Conservation (phyloP, 2,113 vertebrate genomes). For the Himantopus leucocephalus region DNA sequence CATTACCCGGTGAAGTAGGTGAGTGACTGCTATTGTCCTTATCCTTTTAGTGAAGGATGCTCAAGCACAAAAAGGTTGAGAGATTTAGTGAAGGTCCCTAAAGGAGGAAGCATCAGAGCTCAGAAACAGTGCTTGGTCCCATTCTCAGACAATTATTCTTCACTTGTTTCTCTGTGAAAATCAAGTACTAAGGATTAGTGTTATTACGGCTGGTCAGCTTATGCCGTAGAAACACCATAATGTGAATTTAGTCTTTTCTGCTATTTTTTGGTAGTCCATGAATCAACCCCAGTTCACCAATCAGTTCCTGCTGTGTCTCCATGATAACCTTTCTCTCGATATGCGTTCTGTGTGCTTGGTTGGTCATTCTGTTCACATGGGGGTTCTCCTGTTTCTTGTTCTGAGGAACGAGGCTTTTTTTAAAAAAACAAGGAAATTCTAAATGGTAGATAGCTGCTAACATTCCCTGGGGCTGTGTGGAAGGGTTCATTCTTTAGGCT, state of each 20-base stretch:
- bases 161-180: constrained; percentile 15
- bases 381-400: neutral
- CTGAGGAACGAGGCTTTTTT: neutral
- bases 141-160: neutral
- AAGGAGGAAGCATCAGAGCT: neutral
- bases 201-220: neutral
- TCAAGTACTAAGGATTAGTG: neutral
- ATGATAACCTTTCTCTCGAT: neutral
- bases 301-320: neutral
- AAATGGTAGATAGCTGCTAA: neutral
- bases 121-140: neutral
- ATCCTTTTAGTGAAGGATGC: constrained; percentile 29
- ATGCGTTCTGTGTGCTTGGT: neutral
- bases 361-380: neutral
- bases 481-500: constrained; percentile 6
- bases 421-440: neutral
- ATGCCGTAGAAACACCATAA: neutral
- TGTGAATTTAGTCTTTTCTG: neutral
- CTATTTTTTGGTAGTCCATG: neutral
- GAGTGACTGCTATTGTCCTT: constrained; percentile 38
- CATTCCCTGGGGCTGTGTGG: neutral
- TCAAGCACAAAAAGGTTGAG: neutral
- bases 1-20: constrained; percentile 5
- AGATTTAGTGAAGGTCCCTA: neutral
- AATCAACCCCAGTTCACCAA: neutral